phyloP scores from a whole-genome alignment of 2,797 vertebrate genomes.

The Spondyliosoma cantharus region DNA sequence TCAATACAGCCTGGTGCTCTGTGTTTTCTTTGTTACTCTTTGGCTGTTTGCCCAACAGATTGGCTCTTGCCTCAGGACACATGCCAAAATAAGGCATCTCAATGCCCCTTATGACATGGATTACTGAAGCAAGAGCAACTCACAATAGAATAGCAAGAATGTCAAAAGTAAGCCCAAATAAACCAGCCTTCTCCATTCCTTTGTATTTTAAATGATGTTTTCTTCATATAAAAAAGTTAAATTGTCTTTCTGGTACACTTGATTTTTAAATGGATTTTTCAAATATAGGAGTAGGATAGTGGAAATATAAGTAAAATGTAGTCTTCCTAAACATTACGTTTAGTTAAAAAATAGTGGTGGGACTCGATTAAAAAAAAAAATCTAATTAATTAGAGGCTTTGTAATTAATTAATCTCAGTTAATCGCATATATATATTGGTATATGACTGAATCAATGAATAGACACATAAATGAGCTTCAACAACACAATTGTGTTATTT shows the following conservation, averaged over 20 bases:
- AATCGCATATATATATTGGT: too few relatives aligned
- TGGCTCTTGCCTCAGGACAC: conserved; percentile 56
- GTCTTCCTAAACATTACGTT: too few relatives aligned
- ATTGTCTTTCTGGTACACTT: background rate
- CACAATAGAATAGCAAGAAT: conserved; percentile 41
- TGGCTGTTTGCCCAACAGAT: conserved; percentile 53
- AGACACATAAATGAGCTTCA: too few relatives aligned
- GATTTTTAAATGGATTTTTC: background rate
- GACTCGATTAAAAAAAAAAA: too few relatives aligned
- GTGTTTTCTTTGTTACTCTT: conserved; percentile 28
- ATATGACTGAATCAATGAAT: too few relatives aligned
- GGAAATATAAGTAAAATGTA: background rate
- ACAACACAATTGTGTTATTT: too few relatives aligned
- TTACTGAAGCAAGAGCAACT: conserved; percentile 46
- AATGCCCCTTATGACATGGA: conserved; percentile 28
- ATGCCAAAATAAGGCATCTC: conserved; percentile 33
- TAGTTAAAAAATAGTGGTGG: too few relatives aligned
- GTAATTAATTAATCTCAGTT: too few relatives aligned
- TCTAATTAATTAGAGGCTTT: too few relatives aligned
- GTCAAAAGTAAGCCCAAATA: conserved; percentile 12
- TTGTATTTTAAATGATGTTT: background rate
- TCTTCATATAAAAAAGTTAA: background rate
- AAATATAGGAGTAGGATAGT: background rate
- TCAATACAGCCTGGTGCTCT: background rate
- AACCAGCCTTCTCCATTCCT: background rate